These are phyloP conservation scores for Lasius fuliginosus DNA, from an alignment of 2,888 invertebrate species.

Conservation along the genomic window DNA sequence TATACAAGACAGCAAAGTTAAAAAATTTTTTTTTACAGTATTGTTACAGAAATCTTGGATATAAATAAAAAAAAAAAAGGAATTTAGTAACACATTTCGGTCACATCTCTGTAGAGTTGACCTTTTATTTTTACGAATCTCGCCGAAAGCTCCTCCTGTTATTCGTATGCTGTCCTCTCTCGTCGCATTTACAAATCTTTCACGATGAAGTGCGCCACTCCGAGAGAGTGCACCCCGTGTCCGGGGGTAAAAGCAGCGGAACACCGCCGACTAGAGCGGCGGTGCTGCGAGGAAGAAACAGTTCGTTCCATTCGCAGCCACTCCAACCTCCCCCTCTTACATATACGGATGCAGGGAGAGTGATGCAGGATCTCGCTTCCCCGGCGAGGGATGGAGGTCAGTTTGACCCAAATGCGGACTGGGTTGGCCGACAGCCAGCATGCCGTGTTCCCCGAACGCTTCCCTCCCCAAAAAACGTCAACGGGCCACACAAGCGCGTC, in stretches of 20 bases:
- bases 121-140: neutral
- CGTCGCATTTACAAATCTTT: conserved; percentile 39
- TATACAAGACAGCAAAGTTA: neutral
- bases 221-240: conserved; percentile 24
- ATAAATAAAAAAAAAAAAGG: neutral
- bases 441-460: conserved; percentile 74
- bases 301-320: neutral
- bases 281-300: neutral
- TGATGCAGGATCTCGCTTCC: neutral
- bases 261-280: neutral
- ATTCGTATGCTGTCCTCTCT: conserved; percentile 1
- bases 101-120: neutral
- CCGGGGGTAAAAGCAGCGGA: conserved; percentile 9
- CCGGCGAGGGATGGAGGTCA: conserved; percentile 44
- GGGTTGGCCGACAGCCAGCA: conserved; percentile 82
- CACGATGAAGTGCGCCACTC: conserved; percentile 33
- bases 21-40: neutral
- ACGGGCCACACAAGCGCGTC: conserved; percentile 39
- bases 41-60: neutral
- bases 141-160: neutral
- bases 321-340: neutral
- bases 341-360: conserved; percentile 11
- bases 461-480: conserved; percentile 25
- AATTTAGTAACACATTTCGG: neutral
- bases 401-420: conserved; percentile 81